Base-by-base conservation (phyloP, 1,140 invertebrate species). In the Choristoneura fumiferana region DNA sequence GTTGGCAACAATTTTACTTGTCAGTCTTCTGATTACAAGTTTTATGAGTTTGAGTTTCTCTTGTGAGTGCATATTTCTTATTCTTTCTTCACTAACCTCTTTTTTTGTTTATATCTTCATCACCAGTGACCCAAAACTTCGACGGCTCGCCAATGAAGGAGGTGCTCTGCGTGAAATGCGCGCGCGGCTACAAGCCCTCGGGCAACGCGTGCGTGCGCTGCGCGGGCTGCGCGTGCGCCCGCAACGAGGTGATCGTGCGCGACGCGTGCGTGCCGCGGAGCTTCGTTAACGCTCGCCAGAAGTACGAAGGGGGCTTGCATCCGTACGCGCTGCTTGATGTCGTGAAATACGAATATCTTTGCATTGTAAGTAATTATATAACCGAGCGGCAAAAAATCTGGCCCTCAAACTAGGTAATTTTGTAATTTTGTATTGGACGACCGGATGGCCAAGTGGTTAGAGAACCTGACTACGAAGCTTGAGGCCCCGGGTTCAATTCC, bases 111-210 rank as follows among this genome's bases (percentile, higher is more conserved):
- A 22, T 49, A n/a, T n/a, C n/a, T n/a, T n/a, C n/a, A n/a, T 18
- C 12, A 1, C 35, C 57, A 88, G 85, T 85, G 4, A 81, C 84
- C 4, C 82, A 85, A 69, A 84, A 81, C 60, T 64, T 78, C 29
- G 84, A 88, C 54, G 84, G 85, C 0, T 81, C 84, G 1, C 73
- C 84, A 3, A 57, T 81, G 61, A 85, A 79, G 54, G 82, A 85
- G 57, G 80, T 87, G 0, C 71, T 73, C 3, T 89, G 85, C 39
- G 69, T 87, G 1, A 85, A 84, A 58, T 89, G 85, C 45, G 69
- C 78, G 0, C 72, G 76, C 2, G 84, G 84, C 0, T 87, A 69
- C 54, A 78, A 58, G 45, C 55, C 71, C 3, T 14, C 60, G 3
- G 59, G 65, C n/a, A 83, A 87, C 35, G 57, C 56, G 1, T 89